phyloP scores from a whole-genome alignment of 2,113 vertebrate genomes.

The Danio rerio region GRCz12tu NC_133190.1:15359001-15359500 shows the following conservation, averaged over 20 bases:
- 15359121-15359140: conserved; percentile 22
- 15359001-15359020: conserved; percentile 28
- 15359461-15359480: neutral
- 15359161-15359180: neutral
- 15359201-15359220: neutral
- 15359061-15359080: conserved; percentile 33
- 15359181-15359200: neutral
- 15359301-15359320: neutral
- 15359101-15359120: conserved; percentile 27
- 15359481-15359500: too few relatives aligned
- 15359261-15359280: neutral
- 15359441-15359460: neutral
- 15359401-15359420: neutral
- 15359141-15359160: conserved; percentile 5
- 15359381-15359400: neutral
- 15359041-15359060: conserved; percentile 45
- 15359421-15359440: neutral
- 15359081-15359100: conserved; percentile 21
- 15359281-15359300: neutral
- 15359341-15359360: neutral
- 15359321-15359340: neutral
- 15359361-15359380: neutral
- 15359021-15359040: conserved; percentile 32
- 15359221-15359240: neutral
- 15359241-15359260: conserved; percentile 15